These are phyloP conservation scores for Geothlypis trichas DNA, from an alignment of 2,113 vertebrate genomes.

Conservation along the genomic window DNA sequence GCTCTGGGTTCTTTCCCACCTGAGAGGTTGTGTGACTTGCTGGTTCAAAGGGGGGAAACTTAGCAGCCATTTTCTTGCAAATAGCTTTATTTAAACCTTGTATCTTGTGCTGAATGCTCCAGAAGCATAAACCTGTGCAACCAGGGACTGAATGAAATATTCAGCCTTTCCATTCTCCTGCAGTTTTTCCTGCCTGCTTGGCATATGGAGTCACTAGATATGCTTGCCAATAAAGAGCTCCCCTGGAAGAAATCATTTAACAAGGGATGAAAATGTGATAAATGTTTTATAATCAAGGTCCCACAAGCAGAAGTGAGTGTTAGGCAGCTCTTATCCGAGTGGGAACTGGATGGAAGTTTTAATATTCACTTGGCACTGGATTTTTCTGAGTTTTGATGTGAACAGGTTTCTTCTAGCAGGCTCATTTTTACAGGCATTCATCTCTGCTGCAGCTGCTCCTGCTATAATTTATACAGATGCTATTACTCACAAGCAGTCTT, in stretches of 20 bases:
- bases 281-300: conserved; percentile 38
- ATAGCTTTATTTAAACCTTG: not conserved
- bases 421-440: not conserved
- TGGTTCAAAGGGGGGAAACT: not conserved
- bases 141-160: not conserved
- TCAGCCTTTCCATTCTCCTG: not conserved
- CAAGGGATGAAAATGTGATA: conserved; percentile 28
- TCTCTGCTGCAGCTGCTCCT: conserved; percentile 33
- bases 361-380: not conserved
- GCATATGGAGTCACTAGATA: conserved; percentile 15
- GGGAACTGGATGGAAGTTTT: conserved; percentile 1
- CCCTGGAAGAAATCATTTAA: conserved; percentile 33
- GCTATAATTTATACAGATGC: not conserved
- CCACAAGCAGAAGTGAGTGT: not conserved
- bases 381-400: conserved; percentile 14
- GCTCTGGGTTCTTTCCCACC: not conserved
- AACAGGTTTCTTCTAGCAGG: not conserved
- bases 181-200: not conserved
- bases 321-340: not conserved
- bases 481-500: not conserved
- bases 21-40: not conserved
- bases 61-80: not conserved
- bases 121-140: not conserved
- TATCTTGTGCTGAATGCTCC: not conserved
- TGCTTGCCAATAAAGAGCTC: conserved; percentile 23